These are phyloP conservation scores for Caenorhabditis sulstoni DNA, from an alignment of 2,888 invertebrate species.

Conservation along the genomic window DNA sequence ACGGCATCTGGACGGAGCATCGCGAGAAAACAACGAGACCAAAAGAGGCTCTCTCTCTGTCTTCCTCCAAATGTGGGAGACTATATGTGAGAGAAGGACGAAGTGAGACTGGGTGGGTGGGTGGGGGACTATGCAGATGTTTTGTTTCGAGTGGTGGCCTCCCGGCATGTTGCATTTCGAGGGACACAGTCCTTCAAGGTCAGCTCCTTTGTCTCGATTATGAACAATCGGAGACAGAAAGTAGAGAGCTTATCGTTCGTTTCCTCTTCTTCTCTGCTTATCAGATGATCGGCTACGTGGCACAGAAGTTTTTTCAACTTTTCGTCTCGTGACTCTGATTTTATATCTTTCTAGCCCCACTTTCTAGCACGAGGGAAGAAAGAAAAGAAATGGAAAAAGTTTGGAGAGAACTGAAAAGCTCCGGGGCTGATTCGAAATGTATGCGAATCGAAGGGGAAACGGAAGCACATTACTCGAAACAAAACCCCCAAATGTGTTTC, in stretches of 20 bases:
- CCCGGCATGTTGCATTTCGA: neutral
- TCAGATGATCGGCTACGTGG: neutral
- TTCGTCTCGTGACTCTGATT: too few relatives aligned
- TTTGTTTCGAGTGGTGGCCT: neutral
- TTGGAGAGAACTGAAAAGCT: neutral
- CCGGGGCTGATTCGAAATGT: constrained; percentile 19
- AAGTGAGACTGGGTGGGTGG: constrained; percentile 1
- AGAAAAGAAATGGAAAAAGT: neutral
- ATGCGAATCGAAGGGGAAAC: constrained; percentile 12
- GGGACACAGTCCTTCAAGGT: neutral
- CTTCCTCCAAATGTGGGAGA: too few relatives aligned
- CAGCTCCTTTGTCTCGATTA: neutral
- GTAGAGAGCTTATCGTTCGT: neutral
- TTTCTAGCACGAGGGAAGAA: too few relatives aligned
- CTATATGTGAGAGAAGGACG: constrained; percentile 1
- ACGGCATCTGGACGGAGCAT: constrained; percentile 31
- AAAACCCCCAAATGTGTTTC: constrained; percentile 19
- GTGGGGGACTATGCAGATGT: constrained; percentile 5
- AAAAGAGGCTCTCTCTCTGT: constrained; percentile 1
- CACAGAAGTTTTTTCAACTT: constrained; percentile 17
- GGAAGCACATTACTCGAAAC: constrained; percentile 22
- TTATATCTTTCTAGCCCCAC: too few relatives aligned
- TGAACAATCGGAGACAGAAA: neutral
- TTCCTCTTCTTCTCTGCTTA: neutral
- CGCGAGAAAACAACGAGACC: constrained; percentile 13